Evolutionary conservation across 37 sponge, comb jelly and placozoan species (phyloP), one percentile per base, ranked within the genome.

Genomic region (Cliona cf. orientalis): DNA sequence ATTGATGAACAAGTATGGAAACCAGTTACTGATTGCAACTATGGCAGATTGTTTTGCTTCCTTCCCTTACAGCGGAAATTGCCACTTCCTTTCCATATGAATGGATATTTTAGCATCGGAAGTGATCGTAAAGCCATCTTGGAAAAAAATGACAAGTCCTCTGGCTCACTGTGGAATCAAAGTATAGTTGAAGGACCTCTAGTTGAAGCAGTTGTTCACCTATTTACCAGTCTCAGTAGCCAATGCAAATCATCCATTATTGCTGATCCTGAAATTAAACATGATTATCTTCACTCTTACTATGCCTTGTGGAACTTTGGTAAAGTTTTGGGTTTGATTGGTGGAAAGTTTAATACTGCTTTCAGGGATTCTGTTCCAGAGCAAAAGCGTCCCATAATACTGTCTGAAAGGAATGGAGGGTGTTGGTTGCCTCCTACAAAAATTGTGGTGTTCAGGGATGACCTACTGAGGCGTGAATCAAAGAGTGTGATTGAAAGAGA

Each of bases 81-180:
- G 66, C 62, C 32, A 17, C 59, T 90, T 23, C 44, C 38, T 2
- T 90, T 84, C 57, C 85, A 90, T 29, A 29, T 84, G 5, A 90
- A 74, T 74, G 90, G 90, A 1, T 84, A 32, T 58, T 90, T 90
- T 84, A 80, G 80, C 44, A 42, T 90, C 19, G 59, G 85, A 19
- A 84, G 67, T 17, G 90, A 90, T 56, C 63, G 90, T 22, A 53
- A 68, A 26, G 66, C 64, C 22, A 26, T 90, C 1, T 71, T 44
- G 25, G 42, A 68, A 23, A 19, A 63, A 33, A 59, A 74, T 33
- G 61, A 74, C 35, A 62, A 35, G 2, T 45, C 65, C n/a, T 64
- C 65, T 78, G 73, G 62, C 25, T 67, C 43, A 19, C 40, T 72
- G 2, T 92, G 93, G 93, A 92, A 92, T 55, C 22, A 46, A 46